A percentile compares a stretch with the other conserved stretches of the same genome.
Conservation (phyloP, 2,888 invertebrate species). For the Agelastica alni region DNA sequence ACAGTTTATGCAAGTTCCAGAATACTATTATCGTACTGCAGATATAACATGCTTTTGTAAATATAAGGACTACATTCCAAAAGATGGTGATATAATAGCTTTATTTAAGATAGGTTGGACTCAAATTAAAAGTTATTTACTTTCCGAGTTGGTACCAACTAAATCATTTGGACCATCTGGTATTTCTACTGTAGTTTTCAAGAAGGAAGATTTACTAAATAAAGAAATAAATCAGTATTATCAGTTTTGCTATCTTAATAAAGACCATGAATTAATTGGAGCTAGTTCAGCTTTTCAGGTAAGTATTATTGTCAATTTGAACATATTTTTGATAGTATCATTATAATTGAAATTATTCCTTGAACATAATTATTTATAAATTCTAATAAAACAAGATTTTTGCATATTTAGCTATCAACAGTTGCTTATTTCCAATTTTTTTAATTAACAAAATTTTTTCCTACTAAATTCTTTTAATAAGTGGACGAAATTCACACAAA, state of each 20-base stretch:
- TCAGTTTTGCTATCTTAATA: slow-evolving; percentile 53
- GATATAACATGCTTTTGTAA: slow-evolving; percentile 47
- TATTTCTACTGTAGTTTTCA: slow-evolving; percentile 42
- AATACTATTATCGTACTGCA: slow-evolving; percentile 46
- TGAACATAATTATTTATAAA: no score
- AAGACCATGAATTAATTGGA: slow-evolving; percentile 50
- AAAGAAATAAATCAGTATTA: slow-evolving; percentile 43
- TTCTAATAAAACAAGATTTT: no score
- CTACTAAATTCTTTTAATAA: no score
- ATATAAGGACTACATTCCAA: slow-evolving; percentile 45
- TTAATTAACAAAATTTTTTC: no score
- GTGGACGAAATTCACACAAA: no score
- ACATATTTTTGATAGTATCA: no score
- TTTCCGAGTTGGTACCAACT: slow-evolving; percentile 51
- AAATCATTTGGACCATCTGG: slow-evolving; percentile 16
- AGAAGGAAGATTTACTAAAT: slow-evolving; percentile 47
- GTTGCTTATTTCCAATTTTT: no score
- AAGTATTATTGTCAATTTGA: neutral
- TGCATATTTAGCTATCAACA: no score
- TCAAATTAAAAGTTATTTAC: slow-evolving; percentile 50
- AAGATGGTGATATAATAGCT: slow-evolving; percentile 52
- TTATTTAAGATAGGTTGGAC: slow-evolving; percentile 54
- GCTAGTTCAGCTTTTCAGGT: slow-evolving; percentile 50
- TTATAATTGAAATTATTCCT: no score
- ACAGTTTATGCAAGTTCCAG: slow-evolving; percentile 46